Evolutionary conservation across 2,113 vertebrate species (phyloP).

Genomic region (Hyaena hyaena): DNA sequence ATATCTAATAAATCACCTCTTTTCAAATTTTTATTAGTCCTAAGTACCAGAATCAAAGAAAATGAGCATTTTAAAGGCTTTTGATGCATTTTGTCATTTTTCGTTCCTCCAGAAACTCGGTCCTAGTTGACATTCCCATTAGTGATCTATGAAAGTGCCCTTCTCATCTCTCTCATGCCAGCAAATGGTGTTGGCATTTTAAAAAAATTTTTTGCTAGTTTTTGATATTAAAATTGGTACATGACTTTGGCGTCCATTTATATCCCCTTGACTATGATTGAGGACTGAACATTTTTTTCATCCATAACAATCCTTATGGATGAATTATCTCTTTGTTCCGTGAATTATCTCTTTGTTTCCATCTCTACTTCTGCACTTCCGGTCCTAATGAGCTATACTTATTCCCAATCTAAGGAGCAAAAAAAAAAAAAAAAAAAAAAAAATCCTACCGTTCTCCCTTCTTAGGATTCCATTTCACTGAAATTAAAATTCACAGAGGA

Average conservation of each 20-base stretch:
- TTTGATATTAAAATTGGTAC: neutral
- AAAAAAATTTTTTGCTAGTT: neutral
- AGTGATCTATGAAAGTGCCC: neutral
- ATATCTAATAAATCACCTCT: neutral
- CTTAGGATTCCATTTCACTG: neutral
- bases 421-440: neutral
- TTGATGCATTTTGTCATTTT: neutral
- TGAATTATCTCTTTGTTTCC: neutral
- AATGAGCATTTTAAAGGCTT: neutral
- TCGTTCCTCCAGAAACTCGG: neutral
- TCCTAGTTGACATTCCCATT: neutral
- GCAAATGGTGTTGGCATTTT: neutral
- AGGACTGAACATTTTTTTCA: neutral
- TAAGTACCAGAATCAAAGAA: constrained; percentile 12
- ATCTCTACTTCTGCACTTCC: neutral
- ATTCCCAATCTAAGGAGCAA: neutral
- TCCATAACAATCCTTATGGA: neutral
- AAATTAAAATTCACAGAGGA: neutral
- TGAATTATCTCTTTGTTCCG: neutral
- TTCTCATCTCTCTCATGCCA: neutral
- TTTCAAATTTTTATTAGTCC: neutral
- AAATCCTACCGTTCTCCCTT: neutral
- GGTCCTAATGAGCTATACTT: neutral
- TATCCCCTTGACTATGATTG: neutral
- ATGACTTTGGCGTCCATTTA: neutral